Evolutionary conservation across 1,140 invertebrate genomes (phyloP).

Genomic region (Drosophila obscura): DNA sequence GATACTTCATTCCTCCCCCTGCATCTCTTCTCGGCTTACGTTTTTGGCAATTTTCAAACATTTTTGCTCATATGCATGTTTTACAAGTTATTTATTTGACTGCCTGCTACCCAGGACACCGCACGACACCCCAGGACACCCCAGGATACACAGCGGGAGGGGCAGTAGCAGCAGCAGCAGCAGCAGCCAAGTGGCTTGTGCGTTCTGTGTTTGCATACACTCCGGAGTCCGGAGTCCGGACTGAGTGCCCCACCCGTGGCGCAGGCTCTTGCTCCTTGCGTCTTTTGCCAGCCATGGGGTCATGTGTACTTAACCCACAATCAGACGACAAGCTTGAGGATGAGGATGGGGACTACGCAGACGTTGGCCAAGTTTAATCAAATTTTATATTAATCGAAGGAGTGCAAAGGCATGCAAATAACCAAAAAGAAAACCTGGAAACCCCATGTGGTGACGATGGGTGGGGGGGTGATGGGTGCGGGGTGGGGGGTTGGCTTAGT

Average conservation of each 20-base stretch:
- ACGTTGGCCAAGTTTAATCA: conserved; percentile 75
- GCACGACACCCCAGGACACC: conserved; percentile 6
- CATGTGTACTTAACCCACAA: conserved; percentile 80
- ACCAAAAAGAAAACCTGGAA: conserved; percentile 55
- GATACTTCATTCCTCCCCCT: conserved; percentile 32
- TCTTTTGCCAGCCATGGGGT: conserved; percentile 59
- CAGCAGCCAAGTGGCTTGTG: conserved; percentile 42
- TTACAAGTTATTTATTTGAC: conserved; percentile 83
- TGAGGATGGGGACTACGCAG: not conserved
- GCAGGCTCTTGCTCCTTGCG: conserved; percentile 39
- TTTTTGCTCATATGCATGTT: conserved; percentile 82
- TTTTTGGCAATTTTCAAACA: conserved; percentile 79
- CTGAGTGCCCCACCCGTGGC: conserved; percentile 35
- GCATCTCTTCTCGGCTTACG: conserved; percentile 1
- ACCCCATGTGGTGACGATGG: conserved; percentile 10
- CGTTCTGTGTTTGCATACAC: conserved; percentile 51
- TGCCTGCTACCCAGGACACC: conserved; percentile 37
- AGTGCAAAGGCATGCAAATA: conserved; percentile 80
- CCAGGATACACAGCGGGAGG: conserved; percentile 8
- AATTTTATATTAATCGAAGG: conserved; percentile 82
- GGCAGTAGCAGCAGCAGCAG: conserved; percentile 12
- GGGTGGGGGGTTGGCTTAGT: conserved; percentile 3
- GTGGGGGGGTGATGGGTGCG: not conserved
- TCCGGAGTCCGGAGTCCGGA: conserved; percentile 5
- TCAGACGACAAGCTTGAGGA: conserved; percentile 12